Base-by-base conservation (phyloP, 1,140 invertebrate genomes). In the Drosophila asahinai region DNA sequence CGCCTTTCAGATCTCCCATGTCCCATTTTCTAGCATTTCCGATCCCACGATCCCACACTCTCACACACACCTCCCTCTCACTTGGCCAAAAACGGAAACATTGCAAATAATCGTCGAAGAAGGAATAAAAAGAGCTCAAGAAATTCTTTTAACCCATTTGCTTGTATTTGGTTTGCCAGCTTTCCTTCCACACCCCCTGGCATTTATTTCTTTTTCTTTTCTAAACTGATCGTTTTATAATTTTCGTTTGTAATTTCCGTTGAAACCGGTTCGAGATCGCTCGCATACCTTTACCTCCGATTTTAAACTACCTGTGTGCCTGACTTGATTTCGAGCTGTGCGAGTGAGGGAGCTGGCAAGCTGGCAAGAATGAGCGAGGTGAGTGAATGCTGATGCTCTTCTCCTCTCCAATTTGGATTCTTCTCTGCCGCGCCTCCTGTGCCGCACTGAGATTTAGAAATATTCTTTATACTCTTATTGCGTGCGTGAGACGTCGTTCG, bases 241-340 rank as follows among this genome's bases (percentile, higher is more conserved):
- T 90, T 91, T 90, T 90, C 86, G 86, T 89, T 91, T 91, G 86
- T 92, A 92, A 91, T 92, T 92, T 92, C 91, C 91, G 91, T 91
- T 92, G 83, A 92, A 92, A 92, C 91, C 86, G 91, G 91, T 92
- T 92, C 83, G 66, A 80, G 81, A 89, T 89, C 91, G 86, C 81
- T 91, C 81, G 83, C 76, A 92, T 92, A 82, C 91, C 82, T 81
- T 57, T 66, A 43, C 67, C 67, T 71, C 67, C 64, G 64, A 71
- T 71, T 68, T 77, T 47, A 59, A 90, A 90, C 86, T 90, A 90
- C 86, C 86, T 89, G 84, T 89, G 86, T 77, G 77, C 59, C 49
- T 25, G 64, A 73, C 40, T 78, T 51, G 72, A 55, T 48, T 77
- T 61, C 40, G 30, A 70, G 54, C 19, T 51, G 17, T 30, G 43